Percentiles rank a stretch among this genome's conserved stretches.
These are phyloP conservation scores for Zaprionus camerounensis DNA, from an alignment of 1,140 invertebrate species.

Conservation along the genomic window DNA sequence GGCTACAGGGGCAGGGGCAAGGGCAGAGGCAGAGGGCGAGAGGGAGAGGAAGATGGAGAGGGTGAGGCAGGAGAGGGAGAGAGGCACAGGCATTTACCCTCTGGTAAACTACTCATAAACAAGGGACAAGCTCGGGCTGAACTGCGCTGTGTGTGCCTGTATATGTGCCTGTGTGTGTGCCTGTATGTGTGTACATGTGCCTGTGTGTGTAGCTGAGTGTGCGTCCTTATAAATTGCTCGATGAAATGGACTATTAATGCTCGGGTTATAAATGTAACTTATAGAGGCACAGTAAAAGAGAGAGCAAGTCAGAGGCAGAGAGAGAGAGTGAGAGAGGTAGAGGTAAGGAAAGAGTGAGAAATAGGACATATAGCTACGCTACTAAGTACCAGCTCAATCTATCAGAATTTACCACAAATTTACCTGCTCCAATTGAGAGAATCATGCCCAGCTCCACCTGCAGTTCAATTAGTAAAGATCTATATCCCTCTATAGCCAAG, in stretches of 20 bases:
- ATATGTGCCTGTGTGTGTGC: not conserved
- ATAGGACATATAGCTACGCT: not conserved
- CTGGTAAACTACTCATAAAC: conserved; percentile 22
- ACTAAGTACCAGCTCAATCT: not conserved
- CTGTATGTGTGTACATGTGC: not conserved
- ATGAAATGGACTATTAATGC: conserved; percentile 42
- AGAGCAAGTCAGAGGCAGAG: not conserved
- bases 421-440: not conserved
- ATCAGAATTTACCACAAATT: conserved; percentile 20
- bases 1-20: not conserved
- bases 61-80: not conserved
- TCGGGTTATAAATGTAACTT: conserved; percentile 18
- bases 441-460: not conserved
- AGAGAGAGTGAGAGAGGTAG: not conserved
- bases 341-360: not conserved
- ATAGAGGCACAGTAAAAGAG: not conserved
- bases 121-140: conserved; percentile 7
- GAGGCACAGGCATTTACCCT: conserved; percentile 12
- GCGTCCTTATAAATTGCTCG: conserved; percentile 19
- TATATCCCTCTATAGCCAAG: not conserved
- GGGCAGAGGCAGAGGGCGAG: too few species aligned
- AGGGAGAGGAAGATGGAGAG: not conserved
- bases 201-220: not conserved
- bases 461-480: too few species aligned
- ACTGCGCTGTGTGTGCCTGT: conserved; percentile 1